phyloP scores from a whole-genome alignment of 35 echinoderm and acorn worm genomes.

The Apostichopus parvimensis region DNA sequence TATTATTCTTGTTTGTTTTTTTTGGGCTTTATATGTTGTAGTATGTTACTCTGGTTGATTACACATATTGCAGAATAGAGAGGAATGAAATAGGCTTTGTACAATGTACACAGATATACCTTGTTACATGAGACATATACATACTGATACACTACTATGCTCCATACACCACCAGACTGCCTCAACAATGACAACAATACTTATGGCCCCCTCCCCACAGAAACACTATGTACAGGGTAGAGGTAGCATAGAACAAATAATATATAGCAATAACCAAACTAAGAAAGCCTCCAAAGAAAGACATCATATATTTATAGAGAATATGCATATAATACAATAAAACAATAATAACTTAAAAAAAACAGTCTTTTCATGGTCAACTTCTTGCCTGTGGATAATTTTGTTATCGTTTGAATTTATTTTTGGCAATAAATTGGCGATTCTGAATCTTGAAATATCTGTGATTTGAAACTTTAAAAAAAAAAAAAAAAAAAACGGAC shows the following conservation, averaged over 20 bases:
- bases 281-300: slow-evolving; percentile 54
- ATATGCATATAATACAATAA: slow-evolving; percentile 25
- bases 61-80: slow-evolving; percentile 59
- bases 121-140: slow-evolving; percentile 44
- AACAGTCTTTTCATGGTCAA: background rate
- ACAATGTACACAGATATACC: slow-evolving; percentile 56
- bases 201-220: slow-evolving; percentile 12
- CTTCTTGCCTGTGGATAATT: background rate
- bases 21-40: slow-evolving; percentile 39
- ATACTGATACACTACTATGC: background rate
- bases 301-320: slow-evolving; percentile 46
- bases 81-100: slow-evolving; percentile 59
- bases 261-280: slow-evolving; percentile 32
- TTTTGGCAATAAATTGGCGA: slow-evolving; percentile 27
- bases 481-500: too few species aligned
- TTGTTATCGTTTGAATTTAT: slow-evolving; percentile 9
- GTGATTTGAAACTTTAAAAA: background rate
- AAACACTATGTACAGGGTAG: slow-evolving; percentile 31
- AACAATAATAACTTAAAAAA: slow-evolving; percentile 1
- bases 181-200: background rate
- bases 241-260: slow-evolving; percentile 34
- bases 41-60: slow-evolving; percentile 21
- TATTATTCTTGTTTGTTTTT: background rate
- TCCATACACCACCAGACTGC: background rate
- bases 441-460: slow-evolving; percentile 10